Percentiles rank a stretch among this genome's conserved stretches.
Evolutionary conservation across 2,113 vertebrate genomes (phyloP).

Genomic region (Dinomys branickii): DNA sequence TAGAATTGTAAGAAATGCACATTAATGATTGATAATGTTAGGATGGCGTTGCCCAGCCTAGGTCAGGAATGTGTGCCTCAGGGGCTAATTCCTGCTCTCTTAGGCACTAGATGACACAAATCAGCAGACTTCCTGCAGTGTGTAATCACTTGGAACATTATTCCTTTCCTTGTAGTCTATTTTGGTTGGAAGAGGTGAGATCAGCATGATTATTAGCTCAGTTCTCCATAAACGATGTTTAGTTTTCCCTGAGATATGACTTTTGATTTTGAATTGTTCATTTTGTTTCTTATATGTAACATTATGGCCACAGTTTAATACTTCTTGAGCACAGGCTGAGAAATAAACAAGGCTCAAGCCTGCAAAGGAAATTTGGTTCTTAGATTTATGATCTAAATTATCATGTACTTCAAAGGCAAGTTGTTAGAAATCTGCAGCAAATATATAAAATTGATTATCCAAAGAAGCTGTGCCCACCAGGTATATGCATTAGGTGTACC

Average conservation of each 20-base stretch:
- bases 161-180: not conserved
- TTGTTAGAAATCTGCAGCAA: not conserved
- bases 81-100: not conserved
- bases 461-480: not conserved
- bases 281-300: not conserved
- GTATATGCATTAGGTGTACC: not conserved
- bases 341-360: constrained; percentile 33
- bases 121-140: not conserved
- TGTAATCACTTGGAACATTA: not conserved
- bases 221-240: constrained; percentile 21
- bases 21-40: not conserved
- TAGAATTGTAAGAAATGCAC: not conserved
- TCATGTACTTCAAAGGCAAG: constrained; percentile 40
- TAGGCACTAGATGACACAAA: not conserved
- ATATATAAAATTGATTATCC: not conserved
- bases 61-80: not conserved
- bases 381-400: constrained; percentile 29
- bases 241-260: not conserved
- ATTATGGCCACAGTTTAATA: not conserved
- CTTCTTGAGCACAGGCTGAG: constrained; percentile 20
- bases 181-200: constrained; percentile 1
- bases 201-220: not conserved
- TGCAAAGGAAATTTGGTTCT: not conserved
- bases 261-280: constrained; percentile 38
- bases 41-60: not conserved